Percentiles rank a stretch among this genome's conserved stretches.
These are phyloP conservation scores for Bedellia somnulentella DNA, from an alignment of 2,888 invertebrate species.

Conservation along the genomic window DNA sequence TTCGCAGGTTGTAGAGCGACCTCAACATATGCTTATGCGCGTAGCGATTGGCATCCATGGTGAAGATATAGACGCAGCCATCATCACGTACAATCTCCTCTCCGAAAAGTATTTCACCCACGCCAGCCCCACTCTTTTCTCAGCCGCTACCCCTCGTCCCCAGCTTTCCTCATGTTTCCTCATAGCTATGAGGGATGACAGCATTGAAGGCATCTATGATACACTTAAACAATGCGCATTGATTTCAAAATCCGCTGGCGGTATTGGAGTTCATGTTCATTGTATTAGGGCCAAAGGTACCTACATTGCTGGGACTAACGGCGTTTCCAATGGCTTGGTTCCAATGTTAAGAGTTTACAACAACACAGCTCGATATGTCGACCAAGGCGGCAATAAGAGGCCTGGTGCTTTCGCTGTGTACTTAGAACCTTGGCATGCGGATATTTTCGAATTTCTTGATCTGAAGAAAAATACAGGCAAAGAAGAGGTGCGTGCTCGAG, in stretches of 20 bases:
- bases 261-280: slow-evolving; percentile 95
- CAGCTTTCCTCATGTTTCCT: slow-evolving; percentile 96
- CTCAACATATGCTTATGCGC: slow-evolving; percentile 98
- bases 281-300: slow-evolving; percentile 91
- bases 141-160: slow-evolving; percentile 88
- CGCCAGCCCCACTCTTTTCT: slow-evolving; percentile 96
- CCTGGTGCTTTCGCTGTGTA: slow-evolving; percentile 98
- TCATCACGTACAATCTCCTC: slow-evolving; percentile 93
- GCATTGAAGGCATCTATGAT: slow-evolving; percentile 92
- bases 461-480: slow-evolving; percentile 94
- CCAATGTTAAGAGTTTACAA: slow-evolving; percentile 96
- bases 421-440: slow-evolving; percentile 98
- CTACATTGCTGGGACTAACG: slow-evolving; percentile 92
- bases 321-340: slow-evolving; percentile 91
- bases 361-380: slow-evolving; percentile 94
- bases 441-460: slow-evolving; percentile 93
- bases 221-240: slow-evolving; percentile 91
- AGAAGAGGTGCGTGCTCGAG: slow-evolving; percentile 91
- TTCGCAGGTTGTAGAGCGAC: slow-evolving; percentile 81
- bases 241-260: slow-evolving; percentile 96
- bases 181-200: slow-evolving; percentile 91
- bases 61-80: slow-evolving; percentile 87
- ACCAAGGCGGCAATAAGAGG: slow-evolving; percentile 96
- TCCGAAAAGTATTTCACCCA: slow-evolving; percentile 97
- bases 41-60: slow-evolving; percentile 96